Evolutionary conservation across 2,113 vertebrate species (phyloP), one percentile per base, ranked within the genome.

Genomic region (Rhinogobius similis): DNA sequence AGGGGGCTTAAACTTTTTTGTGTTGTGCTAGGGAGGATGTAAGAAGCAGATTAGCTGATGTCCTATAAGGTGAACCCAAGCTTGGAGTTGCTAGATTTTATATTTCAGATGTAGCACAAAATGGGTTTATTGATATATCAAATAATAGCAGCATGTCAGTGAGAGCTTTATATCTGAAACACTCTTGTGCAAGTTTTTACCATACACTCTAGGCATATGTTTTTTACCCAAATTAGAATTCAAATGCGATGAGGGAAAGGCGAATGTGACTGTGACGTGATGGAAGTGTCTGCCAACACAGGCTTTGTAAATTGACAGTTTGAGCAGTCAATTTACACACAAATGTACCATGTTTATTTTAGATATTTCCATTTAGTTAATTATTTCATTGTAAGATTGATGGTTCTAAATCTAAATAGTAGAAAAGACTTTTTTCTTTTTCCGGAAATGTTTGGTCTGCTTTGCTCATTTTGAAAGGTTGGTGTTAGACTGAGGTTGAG

Each of bases 151-250:
- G 10, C 3, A 52, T n/a, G 0, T 68, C 55, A 38, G 9, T 72
- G 16, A 73, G 43, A 74, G 77, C 50, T 75, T 76, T 38, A 36
- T 24, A 62, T n/a, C 26, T 21, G 38, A 36, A 70, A 20, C 53
- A 21, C 52, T 36, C 4, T 66, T 24, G 53, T 20, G 27, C n/a
- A 23, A 48, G 29, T 9, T 39, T n/a, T 36, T 3, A 36, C 5
- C 32, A 36, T 36, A 36, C 2, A 7, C 32, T 36, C 1, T 3
- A 36, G 32, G 32, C 9, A 5, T 36, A 36, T 36, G 32, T 36
- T 36, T 36, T n/a, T 75, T 82, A 85, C 62, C 13, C 81, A 85
- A 89, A 89, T 83, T 16, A 78, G 72, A 56, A 86, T 86, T 82
- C 81, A 87, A 87, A 86, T 89, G 16, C 41, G 29, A 10, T 32